Base-by-base conservation (phyloP, 2,888 invertebrate genomes). In the Brenthis ino region DNA sequence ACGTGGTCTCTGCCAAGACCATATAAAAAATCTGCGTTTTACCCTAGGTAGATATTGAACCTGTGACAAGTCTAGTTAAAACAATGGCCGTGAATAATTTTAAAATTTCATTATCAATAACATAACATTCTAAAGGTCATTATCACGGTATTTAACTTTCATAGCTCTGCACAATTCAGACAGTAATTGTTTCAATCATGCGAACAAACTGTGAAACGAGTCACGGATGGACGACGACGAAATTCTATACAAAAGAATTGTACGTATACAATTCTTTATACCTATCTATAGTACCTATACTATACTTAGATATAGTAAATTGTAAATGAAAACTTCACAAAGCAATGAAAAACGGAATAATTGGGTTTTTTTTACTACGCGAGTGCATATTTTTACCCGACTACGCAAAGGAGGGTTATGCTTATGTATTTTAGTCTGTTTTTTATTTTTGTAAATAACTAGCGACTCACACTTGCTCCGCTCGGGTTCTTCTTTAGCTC, bases 161-260 rank as follows among this genome's bases (percentile, higher is more conserved):
- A 57, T 61, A 64, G 37, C 51, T 43, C 47, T 53, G 57, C 53
- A 57, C 48, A 51, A 48, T 68, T 71, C 55, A 60, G 68, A 54
- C 48, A 51, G 47, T 57, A 70, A 74, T 73, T 37, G 63, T 61
- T 67, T 65, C 69, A 57, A 78, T 69, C 75, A 74, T 70, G 75
- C 74, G 73, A 76, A 71, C 70, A 72, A 67, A 57, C 70, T 69
- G 80, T 77, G 82, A 82, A 81, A 81, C 78, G 77, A 74, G 83
- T 80, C 77, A 84, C 80, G 86, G 51, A 63, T 51, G 63, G 53
- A 16, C 58, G 48, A 48, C 47, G 48, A n/a, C 58, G 14, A 20
- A 24, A 14, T 57, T 60, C 24, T 60, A 28, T 28, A 48, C 28
- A 48, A 60, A 48, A 60, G 48, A 24, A 60, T 14, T 60, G 28